phyloP scores from a whole-genome alignment of 2,888 invertebrate species.

The Anoplius nigerrimus region DNA sequence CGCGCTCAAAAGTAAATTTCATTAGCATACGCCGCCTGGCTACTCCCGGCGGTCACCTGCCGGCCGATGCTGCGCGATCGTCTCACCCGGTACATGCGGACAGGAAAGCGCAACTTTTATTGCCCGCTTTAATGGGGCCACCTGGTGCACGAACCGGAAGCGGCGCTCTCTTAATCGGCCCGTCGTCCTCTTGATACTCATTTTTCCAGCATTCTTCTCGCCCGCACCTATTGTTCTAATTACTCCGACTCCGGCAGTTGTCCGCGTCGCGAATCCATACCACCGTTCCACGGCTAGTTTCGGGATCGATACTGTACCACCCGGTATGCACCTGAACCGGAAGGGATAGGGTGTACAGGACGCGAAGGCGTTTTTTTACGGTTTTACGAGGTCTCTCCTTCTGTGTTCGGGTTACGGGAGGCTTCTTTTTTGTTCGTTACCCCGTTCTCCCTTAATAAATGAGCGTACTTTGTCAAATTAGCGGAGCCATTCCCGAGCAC shows the following conservation, averaged over 20 bases:
- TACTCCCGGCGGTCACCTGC: too few species aligned
- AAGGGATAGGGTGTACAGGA: slow-evolving; percentile 3
- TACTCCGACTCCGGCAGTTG: not conserved
- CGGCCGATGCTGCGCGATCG: slow-evolving; percentile 3
- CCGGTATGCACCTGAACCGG: not conserved
- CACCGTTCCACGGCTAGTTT: not conserved
- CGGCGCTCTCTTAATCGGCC: slow-evolving; percentile 11
- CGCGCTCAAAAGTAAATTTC: not conserved
- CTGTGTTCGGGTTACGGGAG: not conserved
- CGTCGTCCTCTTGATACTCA: slow-evolving; percentile 1
- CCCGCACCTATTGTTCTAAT: not conserved
- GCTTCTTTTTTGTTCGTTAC: not conserved
- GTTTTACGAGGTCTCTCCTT: not conserved
- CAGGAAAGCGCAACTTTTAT: slow-evolving; percentile 21
- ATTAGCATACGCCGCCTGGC: not conserved
- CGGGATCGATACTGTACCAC: not conserved
- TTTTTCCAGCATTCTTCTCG: not conserved
- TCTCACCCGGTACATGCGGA: slow-evolving; percentile 2
- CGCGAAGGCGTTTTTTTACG: not conserved
- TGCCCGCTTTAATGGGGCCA: slow-evolving; percentile 22
- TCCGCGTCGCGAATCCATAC: not conserved
- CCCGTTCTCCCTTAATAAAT: not conserved
- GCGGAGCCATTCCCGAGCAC: not conserved
- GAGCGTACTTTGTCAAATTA: not conserved
- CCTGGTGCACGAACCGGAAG: slow-evolving; percentile 28